Conservation (phyloP, 2,888 invertebrate genomes). For the Netelia inedita region DNA sequence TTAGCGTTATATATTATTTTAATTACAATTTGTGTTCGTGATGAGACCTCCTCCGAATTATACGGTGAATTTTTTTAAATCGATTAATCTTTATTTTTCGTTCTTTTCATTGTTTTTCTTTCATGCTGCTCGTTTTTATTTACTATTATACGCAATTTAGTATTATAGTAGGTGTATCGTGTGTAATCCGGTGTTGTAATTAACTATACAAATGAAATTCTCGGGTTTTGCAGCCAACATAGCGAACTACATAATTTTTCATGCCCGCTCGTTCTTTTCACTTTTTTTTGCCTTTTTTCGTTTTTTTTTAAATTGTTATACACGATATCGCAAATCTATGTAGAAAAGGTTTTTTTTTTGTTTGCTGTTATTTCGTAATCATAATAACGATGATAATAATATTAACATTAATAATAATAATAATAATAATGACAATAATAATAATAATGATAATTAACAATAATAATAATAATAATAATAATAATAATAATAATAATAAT, state of each 20-base stretch:
- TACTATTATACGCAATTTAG: constrained; percentile 43
- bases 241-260: neutral
- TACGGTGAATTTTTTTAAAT: constrained; percentile 37
- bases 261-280: too few relatives aligned
- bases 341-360: constrained; percentile 73
- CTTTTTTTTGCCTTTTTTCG: neutral
- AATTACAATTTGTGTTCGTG: constrained; percentile 35
- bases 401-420: neutral
- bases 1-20: constrained; percentile 15
- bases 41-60: constrained; percentile 65
- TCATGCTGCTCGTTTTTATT: neutral
- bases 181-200: constrained; percentile 29
- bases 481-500: neutral
- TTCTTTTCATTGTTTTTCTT: too few relatives aligned
- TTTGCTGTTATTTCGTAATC: neutral
- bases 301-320: constrained; percentile 21
- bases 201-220: constrained; percentile 41
- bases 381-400: constrained; percentile 10
- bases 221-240: constrained; percentile 13
- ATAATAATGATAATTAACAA: constrained; percentile 17
- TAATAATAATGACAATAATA: constrained; percentile 13
- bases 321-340: constrained; percentile 72
- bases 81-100: neutral
- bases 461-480: constrained; percentile 24
- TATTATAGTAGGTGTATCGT: constrained; percentile 32